Percentiles rank a stretch among this genome's conserved stretches.
These are phyloP conservation scores for Gandaritis pyraliata DNA, from an alignment of 2,888 invertebrate genomes.

Conservation along the genomic window DNA sequence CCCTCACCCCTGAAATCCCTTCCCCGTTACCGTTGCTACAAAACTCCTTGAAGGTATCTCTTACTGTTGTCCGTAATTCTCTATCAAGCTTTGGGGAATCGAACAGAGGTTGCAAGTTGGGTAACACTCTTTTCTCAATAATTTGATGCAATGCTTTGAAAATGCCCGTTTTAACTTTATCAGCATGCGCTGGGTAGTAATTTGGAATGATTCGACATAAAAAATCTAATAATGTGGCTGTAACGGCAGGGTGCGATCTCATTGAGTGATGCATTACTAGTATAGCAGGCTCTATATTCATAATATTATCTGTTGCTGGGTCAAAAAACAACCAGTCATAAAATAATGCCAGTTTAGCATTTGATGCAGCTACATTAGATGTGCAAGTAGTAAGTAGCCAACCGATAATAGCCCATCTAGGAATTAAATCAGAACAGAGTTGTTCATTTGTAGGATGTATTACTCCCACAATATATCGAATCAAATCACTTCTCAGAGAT, in stretches of 20 bases:
- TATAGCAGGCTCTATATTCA: constrained; percentile 98
- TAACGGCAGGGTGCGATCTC: constrained; percentile 95
- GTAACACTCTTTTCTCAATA: constrained; percentile 95
- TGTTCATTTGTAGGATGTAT: constrained; percentile 97
- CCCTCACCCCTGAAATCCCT: constrained; percentile 77
- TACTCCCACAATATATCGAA: constrained; percentile 96
- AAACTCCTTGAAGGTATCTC: constrained; percentile 96
- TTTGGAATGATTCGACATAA: constrained; percentile 95
- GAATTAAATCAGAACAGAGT: constrained; percentile 96
- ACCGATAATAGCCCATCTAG: constrained; percentile 97
- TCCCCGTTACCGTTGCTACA: constrained; percentile 85
- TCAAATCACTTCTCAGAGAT: constrained; percentile 95
- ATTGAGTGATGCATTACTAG: constrained; percentile 97
- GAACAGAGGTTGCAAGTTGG: constrained; percentile 93
- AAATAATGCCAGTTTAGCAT: constrained; percentile 95
- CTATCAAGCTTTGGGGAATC: constrained; percentile 94
- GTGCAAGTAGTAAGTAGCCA: constrained; percentile 97
- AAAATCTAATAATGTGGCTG: constrained; percentile 95
- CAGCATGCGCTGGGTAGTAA: constrained; percentile 91
- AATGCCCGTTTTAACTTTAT: constrained; percentile 92
- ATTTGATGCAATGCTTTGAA: constrained; percentile 93
- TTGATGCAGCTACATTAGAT: constrained; percentile 93
- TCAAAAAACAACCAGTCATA: constrained; percentile 98
- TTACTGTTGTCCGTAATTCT: constrained; percentile 92
- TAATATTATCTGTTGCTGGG: constrained; percentile 95